These are phyloP conservation scores for Bombycilla garrulus DNA, from an alignment of 2,113 vertebrate genomes.

Conservation along the genomic window DNA sequence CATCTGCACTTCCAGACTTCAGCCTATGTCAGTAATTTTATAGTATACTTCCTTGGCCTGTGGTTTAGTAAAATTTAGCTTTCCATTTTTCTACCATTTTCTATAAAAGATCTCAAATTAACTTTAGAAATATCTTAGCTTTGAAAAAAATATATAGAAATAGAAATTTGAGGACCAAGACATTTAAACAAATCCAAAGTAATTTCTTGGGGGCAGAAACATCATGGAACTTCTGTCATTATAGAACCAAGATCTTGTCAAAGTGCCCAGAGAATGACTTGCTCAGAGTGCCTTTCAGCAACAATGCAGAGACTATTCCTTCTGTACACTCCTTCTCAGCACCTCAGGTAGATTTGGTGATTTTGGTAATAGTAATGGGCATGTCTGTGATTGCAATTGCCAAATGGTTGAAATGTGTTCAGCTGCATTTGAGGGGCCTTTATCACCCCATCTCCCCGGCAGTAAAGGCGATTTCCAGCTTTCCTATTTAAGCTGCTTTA, in stretches of 20 bases:
- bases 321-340: not conserved
- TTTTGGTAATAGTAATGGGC: not conserved
- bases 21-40: conserved; percentile 32
- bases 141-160: not conserved
- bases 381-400: not conserved
- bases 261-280: not conserved
- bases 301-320: not conserved
- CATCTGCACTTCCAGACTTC: conserved; percentile 47
- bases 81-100: not conserved
- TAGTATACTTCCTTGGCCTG: not conserved
- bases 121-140: not conserved
- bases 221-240: not conserved
- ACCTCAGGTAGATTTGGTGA: not conserved
- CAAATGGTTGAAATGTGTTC: not conserved
- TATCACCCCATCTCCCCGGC: not conserved
- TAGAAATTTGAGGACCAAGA: not conserved
- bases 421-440: not conserved
- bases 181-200: not conserved
- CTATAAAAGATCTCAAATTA: not conserved
- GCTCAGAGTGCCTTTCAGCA: not conserved
- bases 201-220: not conserved
- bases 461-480: not conserved
- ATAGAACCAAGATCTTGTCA: not conserved
- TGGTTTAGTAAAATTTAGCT: not conserved
- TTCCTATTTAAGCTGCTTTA: not conserved